These are phyloP conservation scores for Pollicipes pollicipes DNA, from an alignment of 1,140 invertebrate species.

Conservation along the genomic window DNA sequence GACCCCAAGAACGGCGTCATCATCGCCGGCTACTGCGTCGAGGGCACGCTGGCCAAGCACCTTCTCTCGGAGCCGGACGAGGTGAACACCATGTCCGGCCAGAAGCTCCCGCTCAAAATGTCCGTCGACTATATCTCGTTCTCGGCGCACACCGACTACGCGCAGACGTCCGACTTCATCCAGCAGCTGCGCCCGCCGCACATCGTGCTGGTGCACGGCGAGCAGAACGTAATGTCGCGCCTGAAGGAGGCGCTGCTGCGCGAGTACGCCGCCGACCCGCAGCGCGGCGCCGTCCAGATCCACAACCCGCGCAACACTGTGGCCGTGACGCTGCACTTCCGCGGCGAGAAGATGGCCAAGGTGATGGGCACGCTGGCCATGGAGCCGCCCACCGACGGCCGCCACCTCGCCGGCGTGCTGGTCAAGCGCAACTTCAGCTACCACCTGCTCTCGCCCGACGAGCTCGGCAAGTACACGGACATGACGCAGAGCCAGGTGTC, in stretches of 20 bases:
- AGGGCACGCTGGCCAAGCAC: constrained; percentile 93
- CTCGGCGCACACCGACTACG: constrained; percentile 97
- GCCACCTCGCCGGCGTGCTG: constrained; percentile 73
- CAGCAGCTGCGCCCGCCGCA: constrained; percentile 82
- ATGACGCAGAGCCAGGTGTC: constrained; percentile 80
- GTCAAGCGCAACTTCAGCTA: constrained; percentile 98
- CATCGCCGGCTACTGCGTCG: constrained; percentile 96
- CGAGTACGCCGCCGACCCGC: constrained; percentile 77
- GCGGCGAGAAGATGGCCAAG: constrained; percentile 95
- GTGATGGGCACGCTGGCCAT: constrained; percentile 79
- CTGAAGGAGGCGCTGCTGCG: constrained; percentile 81
- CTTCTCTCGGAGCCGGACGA: constrained; percentile 96
- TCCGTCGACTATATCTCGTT: constrained; percentile 99
- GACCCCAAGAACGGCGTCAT: constrained; percentile 96
- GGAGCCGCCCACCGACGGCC: constrained; percentile 54
- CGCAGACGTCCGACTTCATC: constrained; percentile 96
- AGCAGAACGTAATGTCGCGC: constrained; percentile 95
- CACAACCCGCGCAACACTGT: constrained; percentile 95
- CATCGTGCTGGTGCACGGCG: constrained; percentile 93
- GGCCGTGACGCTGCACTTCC: constrained; percentile 76
- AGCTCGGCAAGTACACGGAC: constrained; percentile 90
- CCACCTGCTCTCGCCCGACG: constrained; percentile 74
- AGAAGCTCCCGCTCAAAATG: constrained; percentile 89
- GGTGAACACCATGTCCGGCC: constrained; percentile 83
- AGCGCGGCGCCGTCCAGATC: constrained; percentile 58